A percentile compares a stretch with the other conserved stretches of the same genome.
These are phyloP conservation scores for Poecilus cupreus DNA, from an alignment of 2,888 invertebrate genomes.

Conservation along the genomic window DNA sequence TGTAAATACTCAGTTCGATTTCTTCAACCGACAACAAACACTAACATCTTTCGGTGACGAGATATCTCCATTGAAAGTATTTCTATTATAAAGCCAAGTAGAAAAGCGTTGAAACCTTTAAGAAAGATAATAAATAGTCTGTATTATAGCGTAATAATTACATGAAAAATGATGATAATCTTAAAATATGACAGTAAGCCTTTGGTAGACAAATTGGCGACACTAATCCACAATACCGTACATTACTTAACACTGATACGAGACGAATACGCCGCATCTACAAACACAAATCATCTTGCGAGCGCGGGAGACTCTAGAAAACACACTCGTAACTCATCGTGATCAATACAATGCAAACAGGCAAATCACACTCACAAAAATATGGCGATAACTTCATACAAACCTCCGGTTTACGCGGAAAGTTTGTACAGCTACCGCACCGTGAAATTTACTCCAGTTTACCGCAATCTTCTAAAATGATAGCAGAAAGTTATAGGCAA, in stretches of 20 bases:
- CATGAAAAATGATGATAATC: constrained; percentile 47
- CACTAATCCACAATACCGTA: constrained; percentile 11
- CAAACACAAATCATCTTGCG: not conserved
- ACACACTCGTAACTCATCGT: not conserved
- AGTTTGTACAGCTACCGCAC: not conserved
- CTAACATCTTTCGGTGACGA: too few relatives aligned
- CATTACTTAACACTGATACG: not conserved
- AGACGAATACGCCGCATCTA: not conserved
- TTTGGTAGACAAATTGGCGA: not conserved
- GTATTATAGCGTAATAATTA: not conserved
- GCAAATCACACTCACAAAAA: not conserved
- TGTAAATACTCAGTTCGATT: too few relatives aligned
- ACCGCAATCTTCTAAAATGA: not conserved
- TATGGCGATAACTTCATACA: constrained; percentile 1
- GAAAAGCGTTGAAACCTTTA: not conserved
- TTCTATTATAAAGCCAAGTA: not conserved
- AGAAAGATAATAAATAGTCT: not conserved
- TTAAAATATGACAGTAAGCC: constrained; percentile 51
- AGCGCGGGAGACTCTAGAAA: not conserved
- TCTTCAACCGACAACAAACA: too few relatives aligned
- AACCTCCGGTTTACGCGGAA: not conserved
- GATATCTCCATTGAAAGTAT: not conserved
- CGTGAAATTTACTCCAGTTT: constrained; percentile 6
- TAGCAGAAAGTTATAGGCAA: not conserved
- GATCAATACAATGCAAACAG: not conserved